phyloP scores from a whole-genome alignment of 2,888 invertebrate species.

The Strigamia transsilvanica region DNA sequence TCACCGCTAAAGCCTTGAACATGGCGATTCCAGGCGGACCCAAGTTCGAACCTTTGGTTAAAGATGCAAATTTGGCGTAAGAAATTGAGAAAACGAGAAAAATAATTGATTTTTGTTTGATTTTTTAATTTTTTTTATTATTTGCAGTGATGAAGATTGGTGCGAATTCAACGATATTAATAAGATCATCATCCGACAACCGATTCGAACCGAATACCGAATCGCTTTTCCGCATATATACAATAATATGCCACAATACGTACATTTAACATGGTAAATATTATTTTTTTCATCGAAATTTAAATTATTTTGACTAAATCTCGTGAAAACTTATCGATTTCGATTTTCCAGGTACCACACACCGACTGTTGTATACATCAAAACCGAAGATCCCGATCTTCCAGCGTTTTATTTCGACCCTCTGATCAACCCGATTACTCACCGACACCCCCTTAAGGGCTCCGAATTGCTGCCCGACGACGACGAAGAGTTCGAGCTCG shows the following conservation, averaged over 20 bases:
- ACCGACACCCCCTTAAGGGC: conserved; percentile 77
- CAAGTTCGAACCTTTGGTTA: conserved; percentile 98
- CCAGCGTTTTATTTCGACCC: conserved; percentile 99
- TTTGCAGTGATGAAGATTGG: conserved; percentile 96
- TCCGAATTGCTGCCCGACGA: conserved; percentile 90
- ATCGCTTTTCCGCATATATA: conserved; percentile 99
- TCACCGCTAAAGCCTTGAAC: conserved; percentile 98
- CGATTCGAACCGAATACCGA: conserved; percentile 97
- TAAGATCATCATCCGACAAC: conserved; percentile 98
- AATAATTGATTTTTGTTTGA: background rate
- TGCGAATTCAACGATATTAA: conserved; percentile 99
- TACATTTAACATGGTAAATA: conserved; percentile 95
- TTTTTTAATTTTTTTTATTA: conserved; percentile 54
- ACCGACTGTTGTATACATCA: conserved; percentile 98
- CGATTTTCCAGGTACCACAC: conserved; percentile 87
- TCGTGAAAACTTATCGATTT: conserved; percentile 46
- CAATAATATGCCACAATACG: conserved; percentile 98
- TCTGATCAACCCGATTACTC: conserved; percentile 98
- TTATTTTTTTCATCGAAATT: background rate
- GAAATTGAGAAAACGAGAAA: conserved; percentile 59
- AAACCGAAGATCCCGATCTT: conserved; percentile 99
- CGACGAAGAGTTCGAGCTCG: conserved; percentile 91
- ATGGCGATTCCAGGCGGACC: conserved; percentile 99
- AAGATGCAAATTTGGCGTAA: conserved; percentile 93
- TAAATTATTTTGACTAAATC: background rate